phyloP scores from a whole-genome alignment of 2,113 vertebrate genomes.

The Zosterops borbonicus region DNA sequence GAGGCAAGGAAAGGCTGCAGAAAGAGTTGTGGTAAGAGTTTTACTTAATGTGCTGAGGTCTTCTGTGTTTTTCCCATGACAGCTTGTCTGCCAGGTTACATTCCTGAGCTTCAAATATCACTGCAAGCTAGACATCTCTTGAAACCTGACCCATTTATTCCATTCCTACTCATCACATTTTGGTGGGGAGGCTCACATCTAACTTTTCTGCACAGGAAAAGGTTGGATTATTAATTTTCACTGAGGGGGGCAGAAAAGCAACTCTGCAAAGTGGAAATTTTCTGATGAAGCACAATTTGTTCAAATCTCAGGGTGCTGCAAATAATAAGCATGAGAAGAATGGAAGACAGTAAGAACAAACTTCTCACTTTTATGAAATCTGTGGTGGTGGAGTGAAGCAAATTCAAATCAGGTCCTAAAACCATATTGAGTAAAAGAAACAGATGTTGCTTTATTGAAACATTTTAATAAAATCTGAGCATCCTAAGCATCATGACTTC shows the following conservation, averaged over 20 bases:
- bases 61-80: conserved; percentile 14
- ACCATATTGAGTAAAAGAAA: neutral
- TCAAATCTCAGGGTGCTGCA: neutral
- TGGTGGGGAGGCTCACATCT: neutral
- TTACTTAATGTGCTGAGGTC: neutral
- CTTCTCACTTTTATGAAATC: neutral
- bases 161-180: conserved; percentile 9
- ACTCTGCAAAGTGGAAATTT: neutral
- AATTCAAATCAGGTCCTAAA: neutral
- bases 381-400: neutral
- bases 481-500: neutral
- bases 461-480: neutral
- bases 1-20: neutral
- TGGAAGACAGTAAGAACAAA: neutral
- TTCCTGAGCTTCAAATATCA: conserved; percentile 37
- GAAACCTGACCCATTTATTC: conserved; percentile 35
- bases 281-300: neutral
- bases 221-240: neutral
- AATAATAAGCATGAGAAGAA: neutral
- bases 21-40: neutral
- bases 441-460: neutral
- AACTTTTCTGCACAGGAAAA: neutral
- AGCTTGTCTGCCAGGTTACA: conserved; percentile 26
- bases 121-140: conserved; percentile 10
- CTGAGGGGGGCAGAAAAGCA: neutral